These are phyloP conservation scores for Oconnorella tubifera DNA, from an alignment of 2,888 invertebrate genomes.

Conservation along the genomic window DNA sequence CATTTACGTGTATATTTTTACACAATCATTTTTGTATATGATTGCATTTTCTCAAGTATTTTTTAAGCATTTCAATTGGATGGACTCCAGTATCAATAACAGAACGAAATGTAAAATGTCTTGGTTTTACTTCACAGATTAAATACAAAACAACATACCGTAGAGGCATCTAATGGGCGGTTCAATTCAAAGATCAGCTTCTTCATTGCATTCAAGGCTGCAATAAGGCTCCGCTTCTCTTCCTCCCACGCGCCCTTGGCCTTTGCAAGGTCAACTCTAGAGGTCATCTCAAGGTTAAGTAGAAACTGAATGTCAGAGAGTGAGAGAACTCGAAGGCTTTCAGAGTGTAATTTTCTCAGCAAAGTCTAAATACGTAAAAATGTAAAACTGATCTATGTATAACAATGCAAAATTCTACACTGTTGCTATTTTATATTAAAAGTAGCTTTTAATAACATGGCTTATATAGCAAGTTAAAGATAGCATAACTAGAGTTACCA, in stretches of 20 bases:
- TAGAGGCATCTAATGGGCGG: conserved; percentile 20
- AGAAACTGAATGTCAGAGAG: conserved; percentile 51
- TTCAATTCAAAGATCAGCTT: conserved; percentile 48
- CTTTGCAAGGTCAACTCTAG: conserved; percentile 28
- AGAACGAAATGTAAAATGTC: neutral
- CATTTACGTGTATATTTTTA: too few relatives aligned
- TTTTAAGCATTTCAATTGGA: too few relatives aligned
- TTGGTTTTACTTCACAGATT: neutral
- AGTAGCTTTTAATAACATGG: too few relatives aligned
- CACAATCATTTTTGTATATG: too few relatives aligned
- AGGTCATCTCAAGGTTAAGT: conserved; percentile 40
- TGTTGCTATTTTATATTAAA: too few relatives aligned
- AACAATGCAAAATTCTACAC: too few relatives aligned
- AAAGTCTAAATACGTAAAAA: conserved; percentile 20
- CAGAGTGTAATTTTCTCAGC: conserved; percentile 42
- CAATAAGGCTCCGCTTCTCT: conserved; percentile 46
- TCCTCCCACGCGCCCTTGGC: conserved; percentile 41
- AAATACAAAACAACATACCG: conserved; percentile 15
- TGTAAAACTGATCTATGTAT: too few relatives aligned
- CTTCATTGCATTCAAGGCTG: conserved; percentile 49
- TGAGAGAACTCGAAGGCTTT: conserved; percentile 50
- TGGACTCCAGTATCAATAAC: neutral
- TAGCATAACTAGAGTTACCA: too few relatives aligned
- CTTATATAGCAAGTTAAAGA: too few relatives aligned
- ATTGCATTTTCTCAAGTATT: too few relatives aligned